These are phyloP conservation scores for Zaprionus kolodkinae DNA, from an alignment of 1,140 invertebrate species.

Conservation along the genomic window DNA sequence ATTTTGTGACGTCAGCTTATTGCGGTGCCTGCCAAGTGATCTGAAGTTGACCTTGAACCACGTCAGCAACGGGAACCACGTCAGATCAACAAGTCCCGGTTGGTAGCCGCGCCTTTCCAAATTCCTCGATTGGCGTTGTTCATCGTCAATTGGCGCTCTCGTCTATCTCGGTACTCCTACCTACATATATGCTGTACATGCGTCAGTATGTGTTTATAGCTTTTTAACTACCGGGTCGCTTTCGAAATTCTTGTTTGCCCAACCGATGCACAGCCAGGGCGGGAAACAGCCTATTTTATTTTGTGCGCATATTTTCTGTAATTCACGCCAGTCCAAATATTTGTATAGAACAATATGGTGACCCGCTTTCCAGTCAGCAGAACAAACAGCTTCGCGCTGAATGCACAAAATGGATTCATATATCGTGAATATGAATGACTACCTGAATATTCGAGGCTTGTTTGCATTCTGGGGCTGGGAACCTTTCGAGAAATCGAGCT, in stretches of 20 bases:
- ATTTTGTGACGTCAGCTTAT: conserved; percentile 42
- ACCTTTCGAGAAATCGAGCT: conserved; percentile 4
- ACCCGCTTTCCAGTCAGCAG: conserved; percentile 62
- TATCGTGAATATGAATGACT: conserved; percentile 11
- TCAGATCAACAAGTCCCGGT: neutral
- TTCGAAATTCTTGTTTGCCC: conserved; percentile 50
- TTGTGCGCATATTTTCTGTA: conserved; percentile 33
- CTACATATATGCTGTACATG: conserved; percentile 8
- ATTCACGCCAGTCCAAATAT: conserved; percentile 48
- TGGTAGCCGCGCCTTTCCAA: neutral
- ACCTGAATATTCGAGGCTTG: conserved; percentile 45
- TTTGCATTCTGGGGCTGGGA: conserved; percentile 44
- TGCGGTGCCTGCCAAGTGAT: neutral
- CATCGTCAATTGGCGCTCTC: neutral
- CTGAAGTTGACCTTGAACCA: conserved; percentile 42
- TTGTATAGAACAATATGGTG: conserved; percentile 62
- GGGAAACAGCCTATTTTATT: conserved; percentile 7
- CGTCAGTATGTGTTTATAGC: conserved; percentile 15
- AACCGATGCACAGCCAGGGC: conserved; percentile 33
- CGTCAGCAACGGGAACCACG: conserved; percentile 25
- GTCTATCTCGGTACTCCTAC: conserved; percentile 12
- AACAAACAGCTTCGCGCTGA: conserved; percentile 49
- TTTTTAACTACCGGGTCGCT: conserved; percentile 29
- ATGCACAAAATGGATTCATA: conserved; percentile 59
- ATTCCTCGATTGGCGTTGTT: neutral